Percentiles rank a stretch among this genome's conserved stretches.
phyloP scores from a whole-genome alignment of 2,113 vertebrate species.

The Chaenocephalus aceratus region DNA sequence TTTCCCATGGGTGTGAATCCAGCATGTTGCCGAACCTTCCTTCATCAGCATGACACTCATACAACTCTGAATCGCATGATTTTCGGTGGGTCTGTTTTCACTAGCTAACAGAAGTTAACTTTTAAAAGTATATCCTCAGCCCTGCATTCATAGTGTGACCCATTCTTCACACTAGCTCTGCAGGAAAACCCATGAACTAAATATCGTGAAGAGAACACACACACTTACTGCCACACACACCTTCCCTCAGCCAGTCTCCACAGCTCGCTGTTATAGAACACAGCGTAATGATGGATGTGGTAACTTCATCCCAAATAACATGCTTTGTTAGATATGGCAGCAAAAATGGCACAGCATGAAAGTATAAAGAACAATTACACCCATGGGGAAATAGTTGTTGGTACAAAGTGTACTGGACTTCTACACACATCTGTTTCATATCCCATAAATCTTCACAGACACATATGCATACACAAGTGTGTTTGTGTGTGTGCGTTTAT shows the following conservation, averaged over 20 bases:
- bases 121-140: not conserved
- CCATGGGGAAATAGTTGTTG: constrained; percentile 19
- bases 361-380: constrained; percentile 32
- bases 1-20: not conserved
- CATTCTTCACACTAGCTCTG: constrained; percentile 39
- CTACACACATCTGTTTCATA: not conserved
- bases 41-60: not conserved
- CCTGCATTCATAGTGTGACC: constrained; percentile 22
- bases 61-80: not conserved
- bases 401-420: not conserved
- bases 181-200: constrained; percentile 45
- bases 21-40: too few species aligned
- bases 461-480: not conserved
- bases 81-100: not conserved
- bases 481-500: constrained; percentile 23
- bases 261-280: constrained; percentile 42
- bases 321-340: constrained; percentile 41
- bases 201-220: constrained; percentile 25
- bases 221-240: not conserved
- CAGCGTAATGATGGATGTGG: constrained; percentile 67
- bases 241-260: constrained; percentile 31
- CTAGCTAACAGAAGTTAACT: constrained; percentile 9
- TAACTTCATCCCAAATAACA: constrained; percentile 66
- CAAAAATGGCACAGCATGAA: constrained; percentile 30
- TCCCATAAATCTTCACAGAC: constrained; percentile 2